Evolutionary conservation across 2,797 vertebrate species (phyloP), one percentile per base, ranked within the genome.

Genomic region (Gallinago stenura): DNA sequence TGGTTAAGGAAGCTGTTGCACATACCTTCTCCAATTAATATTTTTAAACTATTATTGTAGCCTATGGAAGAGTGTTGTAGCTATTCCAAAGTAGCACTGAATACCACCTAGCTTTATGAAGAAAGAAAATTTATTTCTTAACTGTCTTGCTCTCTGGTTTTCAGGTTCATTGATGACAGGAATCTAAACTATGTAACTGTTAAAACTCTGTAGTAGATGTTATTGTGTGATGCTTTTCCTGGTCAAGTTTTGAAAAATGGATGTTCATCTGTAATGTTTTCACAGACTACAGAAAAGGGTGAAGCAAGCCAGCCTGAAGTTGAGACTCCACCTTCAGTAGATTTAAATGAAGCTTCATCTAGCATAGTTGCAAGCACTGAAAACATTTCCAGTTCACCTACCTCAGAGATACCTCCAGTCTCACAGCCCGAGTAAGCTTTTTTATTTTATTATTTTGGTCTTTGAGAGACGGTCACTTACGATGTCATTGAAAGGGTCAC

Each of bases 381-480:
- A 97, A 99, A 99, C 98, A 98, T 96, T 97, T 98, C 98, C 97
- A 98, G 98, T 97, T 97, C 98, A 97, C 98, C 99, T 99, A 99
- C 99, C 99, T 99, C 99, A 98, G 97, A 98, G 96, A 98, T 97
- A 83, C 94, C 98, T 94, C 94, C 97, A 82, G 90, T 97, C 81
- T 95, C 96, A 33, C 98, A 98, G 91, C 97, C 98, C 25, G 94
- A 98, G 99, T 99, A 98, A 99, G 98, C 58, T 31, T 92, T 95
- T 82, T 39, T 15, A 3, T 53, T 70, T 43, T 19, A 9, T 62
- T 85, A 8, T 13, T 90, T 76, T 51, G 54, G 14, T 93, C 28
- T 85, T 66, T 33, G 46, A 65, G 51, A 37, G 24, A 65, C 1
- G 51, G 31, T 48, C 3, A 1, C 17, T 65, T 45, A 8, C 12